Percentiles rank a stretch among this genome's conserved stretches.
These are phyloP conservation scores for Gymnocephalus cernua DNA, from an alignment of 2,113 vertebrate genomes.

Conservation along the genomic window DNA sequence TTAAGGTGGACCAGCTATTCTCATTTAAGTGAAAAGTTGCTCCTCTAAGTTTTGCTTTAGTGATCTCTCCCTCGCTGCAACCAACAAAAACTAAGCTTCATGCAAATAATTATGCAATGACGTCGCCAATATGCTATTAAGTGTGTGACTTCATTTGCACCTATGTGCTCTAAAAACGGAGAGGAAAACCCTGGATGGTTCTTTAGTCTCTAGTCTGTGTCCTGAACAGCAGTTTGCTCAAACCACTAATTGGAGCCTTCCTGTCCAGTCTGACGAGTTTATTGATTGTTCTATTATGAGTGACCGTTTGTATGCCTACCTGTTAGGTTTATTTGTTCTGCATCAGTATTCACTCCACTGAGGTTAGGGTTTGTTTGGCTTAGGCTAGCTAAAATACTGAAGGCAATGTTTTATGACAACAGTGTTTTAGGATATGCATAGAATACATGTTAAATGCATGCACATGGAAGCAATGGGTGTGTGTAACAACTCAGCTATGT, in stretches of 20 bases:
- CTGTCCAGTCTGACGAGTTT: slow-evolving; percentile 56
- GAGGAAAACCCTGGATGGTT: not conserved
- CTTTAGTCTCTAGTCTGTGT: not conserved
- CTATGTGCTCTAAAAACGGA: no score
- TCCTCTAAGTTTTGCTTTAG: no score
- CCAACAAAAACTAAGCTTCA: no score
- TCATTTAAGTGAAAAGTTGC: no score
- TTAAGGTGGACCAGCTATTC: no score
- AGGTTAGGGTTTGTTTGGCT: slow-evolving; percentile 5
- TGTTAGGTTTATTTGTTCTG: slow-evolving; percentile 30
- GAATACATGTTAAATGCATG: not conserved
- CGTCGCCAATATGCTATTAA: no score
- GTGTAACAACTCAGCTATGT: not conserved
- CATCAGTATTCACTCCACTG: slow-evolving; percentile 8
- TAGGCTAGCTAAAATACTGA: not conserved
- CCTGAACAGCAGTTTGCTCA: slow-evolving; percentile 40
- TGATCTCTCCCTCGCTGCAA: no score
- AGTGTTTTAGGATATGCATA: not conserved
- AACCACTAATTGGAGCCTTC: slow-evolving; percentile 63
- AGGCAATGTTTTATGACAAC: not conserved
- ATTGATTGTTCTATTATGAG: slow-evolving; percentile 60
- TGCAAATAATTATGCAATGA: no score
- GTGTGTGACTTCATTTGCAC: no score
- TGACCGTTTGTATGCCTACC: slow-evolving; percentile 10
- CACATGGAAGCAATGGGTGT: not conserved